Evolutionary conservation across 2,888 invertebrate species (phyloP).

Genomic region (Orthosia cruda): DNA sequence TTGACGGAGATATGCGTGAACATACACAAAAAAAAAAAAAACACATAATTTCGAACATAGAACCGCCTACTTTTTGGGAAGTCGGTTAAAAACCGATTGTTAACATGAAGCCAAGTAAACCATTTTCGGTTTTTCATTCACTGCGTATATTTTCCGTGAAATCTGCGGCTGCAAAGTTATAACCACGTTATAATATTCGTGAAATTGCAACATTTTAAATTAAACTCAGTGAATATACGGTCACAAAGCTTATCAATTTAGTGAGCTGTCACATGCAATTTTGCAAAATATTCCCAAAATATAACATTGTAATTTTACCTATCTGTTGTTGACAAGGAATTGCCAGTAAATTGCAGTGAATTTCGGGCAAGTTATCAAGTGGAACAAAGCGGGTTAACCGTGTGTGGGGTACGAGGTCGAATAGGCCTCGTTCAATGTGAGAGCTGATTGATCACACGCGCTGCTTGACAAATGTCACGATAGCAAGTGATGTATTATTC

Average conservation of each 20-base stretch:
- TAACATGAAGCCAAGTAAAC: not conserved
- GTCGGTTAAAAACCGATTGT: conserved; percentile 10
- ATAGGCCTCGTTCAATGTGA: conserved; percentile 1
- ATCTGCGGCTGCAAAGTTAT: not conserved
- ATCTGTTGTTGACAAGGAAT: conserved; percentile 45
- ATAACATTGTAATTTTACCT: conserved; percentile 26
- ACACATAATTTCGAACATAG: too few species aligned
- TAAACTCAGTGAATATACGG: conserved; percentile 19
- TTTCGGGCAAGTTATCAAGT: conserved; percentile 31
- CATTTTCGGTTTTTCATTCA: conserved; percentile 11
- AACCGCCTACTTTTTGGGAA: too few species aligned
- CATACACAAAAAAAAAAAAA: too few species aligned
- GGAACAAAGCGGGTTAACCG: conserved; percentile 22
- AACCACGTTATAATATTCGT: not conserved
- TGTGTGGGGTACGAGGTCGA: conserved; percentile 3
- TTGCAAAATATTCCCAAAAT: conserved; percentile 37
- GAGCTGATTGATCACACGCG: conserved; percentile 15
- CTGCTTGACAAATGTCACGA: conserved; percentile 28
- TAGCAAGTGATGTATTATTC: conserved; percentile 23
- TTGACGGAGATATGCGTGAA: too few species aligned
- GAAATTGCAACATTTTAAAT: conserved; percentile 23
- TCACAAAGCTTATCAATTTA: conserved; percentile 50
- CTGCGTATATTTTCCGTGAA: conserved; percentile 2
- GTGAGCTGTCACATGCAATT: conserved; percentile 42
- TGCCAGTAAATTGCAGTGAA: conserved; percentile 42